phyloP scores from a whole-genome alignment of 2,888 invertebrate species.

The Ophion obscuratus region DNA sequence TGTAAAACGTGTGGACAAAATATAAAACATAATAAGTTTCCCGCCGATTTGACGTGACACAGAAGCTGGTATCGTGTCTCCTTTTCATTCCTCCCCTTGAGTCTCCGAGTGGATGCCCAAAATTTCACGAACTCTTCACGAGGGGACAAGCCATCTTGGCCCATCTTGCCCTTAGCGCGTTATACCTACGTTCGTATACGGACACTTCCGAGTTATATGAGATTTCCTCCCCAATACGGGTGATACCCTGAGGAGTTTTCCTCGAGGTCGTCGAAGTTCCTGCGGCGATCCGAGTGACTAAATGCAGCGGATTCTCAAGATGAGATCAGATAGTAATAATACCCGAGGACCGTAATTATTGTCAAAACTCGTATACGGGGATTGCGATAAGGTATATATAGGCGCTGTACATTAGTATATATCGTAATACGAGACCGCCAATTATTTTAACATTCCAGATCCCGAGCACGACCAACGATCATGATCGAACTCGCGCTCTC shows the following conservation, averaged over 20 bases:
- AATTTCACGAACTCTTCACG: neutral
- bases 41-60: no score
- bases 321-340: conserved; percentile 66
- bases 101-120: no score
- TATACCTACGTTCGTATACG: conserved; percentile 1
- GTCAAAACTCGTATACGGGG: conserved; percentile 51
- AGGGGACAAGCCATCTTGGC: neutral
- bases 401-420: neutral
- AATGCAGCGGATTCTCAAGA: conserved; percentile 50
- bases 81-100: no score
- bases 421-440: conserved; percentile 13
- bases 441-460: conserved; percentile 35
- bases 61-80: no score
- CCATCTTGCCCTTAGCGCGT: neutral
- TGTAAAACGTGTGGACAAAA: no score
- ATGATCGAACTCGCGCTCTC: neutral
- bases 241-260: conserved; percentile 32
- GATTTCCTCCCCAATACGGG: neutral
- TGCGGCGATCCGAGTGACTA: conserved; percentile 48
- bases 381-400: conserved; percentile 44
- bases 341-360: conserved; percentile 69
- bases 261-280: conserved; percentile 52
- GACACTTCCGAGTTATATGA: conserved; percentile 6
- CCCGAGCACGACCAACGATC: conserved; percentile 7
- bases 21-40: no score